Conservation (phyloP, 2,113 vertebrate genomes). For the Pipa parva region DNA sequence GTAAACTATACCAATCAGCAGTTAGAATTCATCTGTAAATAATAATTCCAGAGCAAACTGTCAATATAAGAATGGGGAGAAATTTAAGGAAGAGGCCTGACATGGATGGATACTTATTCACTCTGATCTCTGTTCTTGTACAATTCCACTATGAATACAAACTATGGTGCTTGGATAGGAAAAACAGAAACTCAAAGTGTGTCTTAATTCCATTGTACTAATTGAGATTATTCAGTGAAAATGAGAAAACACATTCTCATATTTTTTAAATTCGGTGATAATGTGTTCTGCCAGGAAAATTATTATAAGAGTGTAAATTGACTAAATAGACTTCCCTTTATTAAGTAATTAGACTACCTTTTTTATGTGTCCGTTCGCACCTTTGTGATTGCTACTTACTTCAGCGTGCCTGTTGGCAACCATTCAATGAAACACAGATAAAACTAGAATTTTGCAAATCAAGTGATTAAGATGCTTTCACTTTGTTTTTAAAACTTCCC, state of each 20-base stretch:
- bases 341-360: constrained; percentile 17
- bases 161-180: background rate
- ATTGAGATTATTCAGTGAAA: constrained; percentile 55
- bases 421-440: no score
- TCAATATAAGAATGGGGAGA: no score
- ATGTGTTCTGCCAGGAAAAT: constrained; percentile 48
- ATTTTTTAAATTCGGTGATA: constrained; percentile 49
- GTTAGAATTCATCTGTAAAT: no score
- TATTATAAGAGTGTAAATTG: constrained; percentile 45
- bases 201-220: constrained; percentile 47
- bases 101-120: no score
- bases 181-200: background rate
- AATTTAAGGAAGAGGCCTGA: no score
- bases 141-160: background rate
- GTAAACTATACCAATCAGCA: no score
- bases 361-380: constrained; percentile 6
- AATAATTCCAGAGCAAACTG: no score
- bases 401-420: background rate
- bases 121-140: no score
- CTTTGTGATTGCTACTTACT: constrained; percentile 10
- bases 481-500: no score
- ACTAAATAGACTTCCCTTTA: constrained; percentile 40
- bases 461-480: no score
- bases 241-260: constrained; percentile 47
- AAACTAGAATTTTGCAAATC: no score